phyloP scores from a whole-genome alignment of 2,888 invertebrate genomes.

The Sycophila texana region DNA sequence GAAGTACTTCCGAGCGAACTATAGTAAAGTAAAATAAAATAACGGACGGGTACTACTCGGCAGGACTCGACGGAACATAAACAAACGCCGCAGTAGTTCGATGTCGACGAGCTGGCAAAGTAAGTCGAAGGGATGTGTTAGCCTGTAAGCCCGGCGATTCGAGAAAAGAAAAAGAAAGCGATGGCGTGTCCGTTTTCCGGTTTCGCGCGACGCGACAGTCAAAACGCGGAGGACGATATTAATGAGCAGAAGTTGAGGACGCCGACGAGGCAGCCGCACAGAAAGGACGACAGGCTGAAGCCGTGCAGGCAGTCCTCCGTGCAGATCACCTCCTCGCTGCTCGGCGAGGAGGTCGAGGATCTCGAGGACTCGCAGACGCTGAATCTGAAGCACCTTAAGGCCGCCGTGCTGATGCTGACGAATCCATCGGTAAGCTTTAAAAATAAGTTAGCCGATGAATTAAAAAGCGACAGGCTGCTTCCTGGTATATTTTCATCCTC shows the following conservation, averaged over 20 bases:
- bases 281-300: slow-evolving; percentile 61
- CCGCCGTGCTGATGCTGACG: slow-evolving; percentile 87
- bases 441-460: neutral
- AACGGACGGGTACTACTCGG: no score
- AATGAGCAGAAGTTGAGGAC: neutral
- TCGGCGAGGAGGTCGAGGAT: slow-evolving; percentile 79
- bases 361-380: slow-evolving; percentile 81
- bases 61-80: no score
- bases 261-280: neutral
- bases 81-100: no score
- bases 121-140: no score
- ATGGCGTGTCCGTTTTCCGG: slow-evolving; percentile 74
- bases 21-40: no score
- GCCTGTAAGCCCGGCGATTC: no score
- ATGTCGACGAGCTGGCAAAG: no score
- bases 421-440: slow-evolving; percentile 83
- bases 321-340: slow-evolving; percentile 77
- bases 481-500: neutral
- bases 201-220: slow-evolving; percentile 41
- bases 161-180: neutral
- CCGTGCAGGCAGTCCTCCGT: slow-evolving; percentile 81
- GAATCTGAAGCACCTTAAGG: slow-evolving; percentile 87
- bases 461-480: neutral
- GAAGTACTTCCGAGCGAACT: no score
- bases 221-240: slow-evolving; percentile 55